Evolutionary conservation across 1,140 invertebrate species (phyloP).

Genomic region (Hypsibius dujardini): DNA sequence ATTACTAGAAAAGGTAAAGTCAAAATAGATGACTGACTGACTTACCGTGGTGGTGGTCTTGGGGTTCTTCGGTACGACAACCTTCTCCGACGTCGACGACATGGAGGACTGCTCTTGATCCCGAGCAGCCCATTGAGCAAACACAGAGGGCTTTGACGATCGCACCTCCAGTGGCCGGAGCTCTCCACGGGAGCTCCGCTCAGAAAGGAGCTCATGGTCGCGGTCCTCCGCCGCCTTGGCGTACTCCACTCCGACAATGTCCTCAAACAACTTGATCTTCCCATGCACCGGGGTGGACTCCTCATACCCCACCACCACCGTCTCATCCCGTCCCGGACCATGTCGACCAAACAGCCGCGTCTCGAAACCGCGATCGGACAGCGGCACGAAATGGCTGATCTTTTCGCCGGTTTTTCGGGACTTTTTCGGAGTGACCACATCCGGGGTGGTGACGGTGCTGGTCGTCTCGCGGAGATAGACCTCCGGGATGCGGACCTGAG

Average conservation of each 20-base stretch:
- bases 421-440: neutral
- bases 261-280: conserved; percentile 2
- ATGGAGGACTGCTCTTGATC: too few relatives aligned
- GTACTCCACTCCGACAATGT: neutral
- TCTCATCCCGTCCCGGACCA: neutral
- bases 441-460: too few relatives aligned
- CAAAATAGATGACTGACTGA: too few relatives aligned
- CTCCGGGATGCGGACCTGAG: too few relatives aligned
- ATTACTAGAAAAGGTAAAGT: too few relatives aligned
- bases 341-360: neutral
- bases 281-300: neutral
- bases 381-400: neutral
- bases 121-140: too few relatives aligned
- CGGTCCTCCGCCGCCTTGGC: neutral
- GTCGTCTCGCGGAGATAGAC: too few relatives aligned
- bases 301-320: neutral
- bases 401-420: neutral
- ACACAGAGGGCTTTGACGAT: too few relatives aligned
- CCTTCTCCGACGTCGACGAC: too few relatives aligned
- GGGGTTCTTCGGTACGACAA: too few relatives aligned
- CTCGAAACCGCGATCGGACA: neutral
- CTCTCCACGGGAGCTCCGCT: neutral
- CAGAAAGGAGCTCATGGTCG: neutral
- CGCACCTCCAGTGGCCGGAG: too few relatives aligned
- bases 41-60: too few relatives aligned